phyloP scores from a whole-genome alignment of 2,797 vertebrate species.

The Crypturellus tataupa region DNA sequence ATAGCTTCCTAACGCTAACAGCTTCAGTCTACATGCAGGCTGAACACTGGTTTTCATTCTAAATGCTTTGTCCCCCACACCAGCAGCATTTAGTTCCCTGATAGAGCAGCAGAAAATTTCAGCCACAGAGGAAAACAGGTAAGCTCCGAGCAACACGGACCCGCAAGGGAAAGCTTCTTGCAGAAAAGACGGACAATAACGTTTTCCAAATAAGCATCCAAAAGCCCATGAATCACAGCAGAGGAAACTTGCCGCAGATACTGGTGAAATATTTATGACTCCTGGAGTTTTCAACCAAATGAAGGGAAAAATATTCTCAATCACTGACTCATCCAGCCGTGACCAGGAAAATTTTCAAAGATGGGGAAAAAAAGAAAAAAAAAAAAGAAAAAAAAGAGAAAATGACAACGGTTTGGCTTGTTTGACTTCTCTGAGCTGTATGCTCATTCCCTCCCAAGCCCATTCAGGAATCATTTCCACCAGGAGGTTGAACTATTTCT shows the following conservation, averaged over 20 bases:
- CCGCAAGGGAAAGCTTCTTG: neutral
- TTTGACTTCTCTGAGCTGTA: neutral
- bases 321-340: neutral
- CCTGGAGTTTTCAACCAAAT: neutral
- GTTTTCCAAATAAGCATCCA: conserved; percentile 26
- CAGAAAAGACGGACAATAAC: conserved; percentile 10
- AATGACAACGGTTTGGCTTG: neutral
- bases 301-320: neutral
- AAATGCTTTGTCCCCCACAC: neutral
- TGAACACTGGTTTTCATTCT: neutral
- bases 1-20: neutral
- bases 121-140: conserved; percentile 2
- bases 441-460: neutral
- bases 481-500: conserved; percentile 26
- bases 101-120: accelerated
- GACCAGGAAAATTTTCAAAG: conserved; percentile 23
- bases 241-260: neutral
- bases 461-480: conserved; percentile 31
- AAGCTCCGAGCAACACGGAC: neutral
- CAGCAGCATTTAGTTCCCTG: neutral
- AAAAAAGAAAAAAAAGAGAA: neutral
- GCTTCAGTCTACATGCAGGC: neutral
- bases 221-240: neutral
- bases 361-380: neutral
- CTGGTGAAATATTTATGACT: neutral